phyloP scores from a whole-genome alignment of 2,888 invertebrate genomes.

The Sesia bembeciformis region DNA sequence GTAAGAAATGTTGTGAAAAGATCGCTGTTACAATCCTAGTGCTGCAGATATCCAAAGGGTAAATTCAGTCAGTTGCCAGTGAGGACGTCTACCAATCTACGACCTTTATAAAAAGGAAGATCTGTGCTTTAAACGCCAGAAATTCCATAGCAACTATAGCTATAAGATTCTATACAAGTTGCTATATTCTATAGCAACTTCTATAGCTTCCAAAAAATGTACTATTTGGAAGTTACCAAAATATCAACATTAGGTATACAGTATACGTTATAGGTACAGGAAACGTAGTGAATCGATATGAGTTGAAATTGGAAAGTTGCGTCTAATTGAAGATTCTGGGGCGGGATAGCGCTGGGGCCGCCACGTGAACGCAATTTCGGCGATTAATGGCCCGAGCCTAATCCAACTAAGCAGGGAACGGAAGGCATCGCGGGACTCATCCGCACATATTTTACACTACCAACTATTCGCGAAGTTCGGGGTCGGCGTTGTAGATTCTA shows the following conservation, averaged over 20 bases:
- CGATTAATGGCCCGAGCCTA: constrained; percentile 68
- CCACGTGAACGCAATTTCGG: constrained; percentile 60
- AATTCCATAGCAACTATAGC: too few species aligned
- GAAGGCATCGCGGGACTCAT: constrained; percentile 42
- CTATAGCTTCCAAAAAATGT: too few species aligned
- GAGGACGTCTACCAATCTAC: too few species aligned
- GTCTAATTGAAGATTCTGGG: constrained; percentile 62
- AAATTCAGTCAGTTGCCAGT: too few species aligned
- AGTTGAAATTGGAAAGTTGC: constrained; percentile 59
- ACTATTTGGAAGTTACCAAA: too few species aligned
- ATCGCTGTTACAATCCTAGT: too few species aligned
- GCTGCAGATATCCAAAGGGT: too few species aligned
- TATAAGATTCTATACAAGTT: too few species aligned
- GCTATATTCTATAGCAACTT: too few species aligned
- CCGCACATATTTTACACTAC: constrained; percentile 36
- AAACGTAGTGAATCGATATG: constrained; percentile 26
- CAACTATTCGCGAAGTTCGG: constrained; percentile 32
- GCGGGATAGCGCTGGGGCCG: constrained; percentile 21
- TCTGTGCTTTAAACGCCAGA: too few species aligned
- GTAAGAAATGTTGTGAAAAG: too few species aligned
- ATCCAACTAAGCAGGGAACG: constrained; percentile 61
- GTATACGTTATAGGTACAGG: not conserved
- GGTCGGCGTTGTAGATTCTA: not conserved
- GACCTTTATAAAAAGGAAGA: too few species aligned
- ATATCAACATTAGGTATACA: not conserved